These are phyloP conservation scores for Cuniculus paca DNA, from an alignment of 2,797 vertebrate species.

Conservation along the genomic window DNA sequence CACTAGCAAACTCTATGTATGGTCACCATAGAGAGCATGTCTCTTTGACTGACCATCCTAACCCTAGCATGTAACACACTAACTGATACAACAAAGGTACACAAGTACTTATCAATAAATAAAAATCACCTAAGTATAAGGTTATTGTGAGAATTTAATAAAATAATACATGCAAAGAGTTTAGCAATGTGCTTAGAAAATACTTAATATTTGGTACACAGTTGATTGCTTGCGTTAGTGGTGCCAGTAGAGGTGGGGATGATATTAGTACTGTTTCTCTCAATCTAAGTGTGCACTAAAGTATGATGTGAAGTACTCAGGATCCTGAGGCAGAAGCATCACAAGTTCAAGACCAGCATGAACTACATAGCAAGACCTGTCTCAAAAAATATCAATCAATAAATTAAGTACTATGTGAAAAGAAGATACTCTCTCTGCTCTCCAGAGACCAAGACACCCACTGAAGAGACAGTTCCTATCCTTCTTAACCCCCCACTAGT, in stretches of 20 bases:
- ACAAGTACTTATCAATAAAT: neutral
- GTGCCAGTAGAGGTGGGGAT: no score
- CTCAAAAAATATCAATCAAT: neutral
- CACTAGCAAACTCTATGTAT: neutral
- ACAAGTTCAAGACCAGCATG: neutral
- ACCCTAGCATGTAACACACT: neutral
- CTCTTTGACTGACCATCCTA: neutral
- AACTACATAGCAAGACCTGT: neutral
- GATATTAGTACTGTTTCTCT: neutral
- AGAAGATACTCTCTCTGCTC: neutral
- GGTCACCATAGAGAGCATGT: neutral
- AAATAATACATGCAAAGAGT: neutral
- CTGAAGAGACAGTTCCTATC: neutral
- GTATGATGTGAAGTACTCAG: neutral
- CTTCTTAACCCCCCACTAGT: neutral
- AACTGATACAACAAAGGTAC: neutral
- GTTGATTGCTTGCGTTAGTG: neutral
- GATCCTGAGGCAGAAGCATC: neutral
- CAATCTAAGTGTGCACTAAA: neutral
- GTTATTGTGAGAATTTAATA: neutral
- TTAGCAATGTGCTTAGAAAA: neutral
- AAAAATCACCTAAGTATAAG: neutral
- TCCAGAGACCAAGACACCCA: neutral
- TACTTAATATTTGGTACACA: neutral
- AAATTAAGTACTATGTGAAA: neutral